These are phyloP conservation scores for Platysternon megacephalum DNA, from an alignment of 2,113 vertebrate genomes.

Conservation along the genomic window DNA sequence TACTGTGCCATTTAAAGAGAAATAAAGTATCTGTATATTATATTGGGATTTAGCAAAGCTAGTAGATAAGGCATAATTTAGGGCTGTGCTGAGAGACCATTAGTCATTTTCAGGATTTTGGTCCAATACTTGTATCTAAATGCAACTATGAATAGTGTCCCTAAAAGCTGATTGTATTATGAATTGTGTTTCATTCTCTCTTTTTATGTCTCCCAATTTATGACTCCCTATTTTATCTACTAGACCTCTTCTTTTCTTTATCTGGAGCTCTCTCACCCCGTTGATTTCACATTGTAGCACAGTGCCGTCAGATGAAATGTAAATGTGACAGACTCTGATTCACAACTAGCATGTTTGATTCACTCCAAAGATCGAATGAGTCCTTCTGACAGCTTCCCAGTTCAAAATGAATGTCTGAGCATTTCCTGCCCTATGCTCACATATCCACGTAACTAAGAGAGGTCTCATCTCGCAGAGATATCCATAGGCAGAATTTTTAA, in stretches of 20 bases:
- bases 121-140: not conserved
- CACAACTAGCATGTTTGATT: not conserved
- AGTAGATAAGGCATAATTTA: not conserved
- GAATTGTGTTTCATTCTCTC: not conserved
- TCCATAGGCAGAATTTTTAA: not conserved
- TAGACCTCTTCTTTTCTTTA: not conserved
- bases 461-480: not conserved
- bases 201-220: not conserved
- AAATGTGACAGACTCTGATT: not conserved
- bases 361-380: not conserved
- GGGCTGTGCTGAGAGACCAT: not conserved
- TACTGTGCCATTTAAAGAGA: not conserved
- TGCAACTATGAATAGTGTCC: not conserved
- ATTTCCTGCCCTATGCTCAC: fast-evolving
- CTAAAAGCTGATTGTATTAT: not conserved
- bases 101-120: not conserved
- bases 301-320: constrained; percentile 4
- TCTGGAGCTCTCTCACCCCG: not conserved
- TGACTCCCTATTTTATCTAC: not conserved
- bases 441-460: not conserved
- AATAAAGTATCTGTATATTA: not conserved
- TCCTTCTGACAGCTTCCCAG: not conserved
- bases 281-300: not conserved
- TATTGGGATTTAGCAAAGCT: not conserved
- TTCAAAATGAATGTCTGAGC: not conserved